Conservation (phyloP, 2,113 vertebrate species). For the Silurus asotus region DNA sequence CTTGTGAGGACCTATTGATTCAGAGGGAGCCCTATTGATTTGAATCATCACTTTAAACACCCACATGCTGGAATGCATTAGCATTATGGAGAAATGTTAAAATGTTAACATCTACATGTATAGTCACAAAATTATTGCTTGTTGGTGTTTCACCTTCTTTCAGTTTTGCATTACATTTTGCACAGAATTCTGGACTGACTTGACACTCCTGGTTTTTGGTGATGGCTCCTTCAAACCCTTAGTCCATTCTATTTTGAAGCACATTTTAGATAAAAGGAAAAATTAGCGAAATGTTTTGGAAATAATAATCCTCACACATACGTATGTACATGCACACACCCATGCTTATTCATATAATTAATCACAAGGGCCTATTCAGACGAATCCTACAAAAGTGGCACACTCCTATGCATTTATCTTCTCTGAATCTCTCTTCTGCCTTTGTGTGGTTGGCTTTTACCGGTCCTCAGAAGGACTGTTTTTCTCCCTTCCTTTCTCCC, state of each 20-base stretch:
- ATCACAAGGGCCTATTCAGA: conserved; percentile 27
- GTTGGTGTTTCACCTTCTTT: conserved; percentile 1
- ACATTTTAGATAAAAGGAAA: conserved; percentile 23
- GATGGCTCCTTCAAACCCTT: conserved; percentile 44
- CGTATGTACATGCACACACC: background rate
- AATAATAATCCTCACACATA: background rate
- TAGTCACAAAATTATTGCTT: conserved; percentile 30
- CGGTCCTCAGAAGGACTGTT: conserved; percentile 7
- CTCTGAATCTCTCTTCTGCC: background rate
- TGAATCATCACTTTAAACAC: conserved; percentile 40
- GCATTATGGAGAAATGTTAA: conserved; percentile 22
- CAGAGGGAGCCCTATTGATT: conserved; percentile 47
- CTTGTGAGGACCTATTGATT: conserved; percentile 51
- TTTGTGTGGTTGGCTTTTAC: conserved; percentile 20
- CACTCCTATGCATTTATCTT: conserved; percentile 36
- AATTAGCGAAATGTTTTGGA: background rate
- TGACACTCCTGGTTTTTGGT: conserved; percentile 48
- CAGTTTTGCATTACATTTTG: conserved; percentile 54
- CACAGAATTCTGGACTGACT: conserved; percentile 49
- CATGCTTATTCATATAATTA: conserved; percentile 14
- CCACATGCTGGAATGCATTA: conserved; percentile 43
- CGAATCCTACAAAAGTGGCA: conserved; percentile 18
- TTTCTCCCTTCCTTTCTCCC: conserved; percentile 29
- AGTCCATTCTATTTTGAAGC: conserved; percentile 57
- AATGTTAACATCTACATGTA: conserved; percentile 34